Conservation (phyloP, 2,888 invertebrate genomes). For the Mamestra brassicae region DNA sequence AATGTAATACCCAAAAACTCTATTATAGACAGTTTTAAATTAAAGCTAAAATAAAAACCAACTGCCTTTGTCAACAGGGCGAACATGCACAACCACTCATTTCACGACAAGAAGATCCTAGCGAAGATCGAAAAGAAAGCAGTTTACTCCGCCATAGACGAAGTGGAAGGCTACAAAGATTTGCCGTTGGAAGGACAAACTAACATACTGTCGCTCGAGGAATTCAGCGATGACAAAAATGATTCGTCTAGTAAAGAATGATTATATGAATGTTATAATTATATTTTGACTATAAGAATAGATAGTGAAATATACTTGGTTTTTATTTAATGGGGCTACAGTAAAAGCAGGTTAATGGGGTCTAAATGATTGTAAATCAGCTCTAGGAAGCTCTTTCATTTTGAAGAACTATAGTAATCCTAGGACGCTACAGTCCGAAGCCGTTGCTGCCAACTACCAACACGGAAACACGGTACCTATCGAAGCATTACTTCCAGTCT, state of each 20-base stretch:
- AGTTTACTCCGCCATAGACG: constrained; percentile 82
- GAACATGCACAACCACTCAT: constrained; percentile 86
- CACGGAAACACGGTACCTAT: too few species aligned
- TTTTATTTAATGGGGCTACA: background rate
- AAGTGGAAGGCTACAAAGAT: constrained; percentile 75
- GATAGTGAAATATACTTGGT: background rate
- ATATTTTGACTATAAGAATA: constrained; percentile 6
- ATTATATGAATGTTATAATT: constrained; percentile 17
- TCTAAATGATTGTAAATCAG: too few species aligned
- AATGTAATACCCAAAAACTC: too few species aligned
- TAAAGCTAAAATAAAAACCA: background rate
- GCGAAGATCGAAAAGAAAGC: constrained; percentile 86
- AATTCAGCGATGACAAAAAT: constrained; percentile 36
- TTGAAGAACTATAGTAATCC: too few species aligned
- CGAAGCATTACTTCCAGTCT: too few species aligned
- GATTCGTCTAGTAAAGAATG: constrained; percentile 44
- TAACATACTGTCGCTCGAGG: constrained; percentile 52
- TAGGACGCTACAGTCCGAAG: too few species aligned
- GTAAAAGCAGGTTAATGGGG: too few species aligned
- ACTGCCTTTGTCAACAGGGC: constrained; percentile 72
- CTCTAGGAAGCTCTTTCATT: too few species aligned
- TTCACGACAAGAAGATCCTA: constrained; percentile 88
- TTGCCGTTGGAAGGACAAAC: constrained; percentile 65
- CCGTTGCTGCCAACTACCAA: too few species aligned
- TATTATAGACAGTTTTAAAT: background rate